Percentiles rank a stretch among this genome's conserved stretches.
phyloP scores from a whole-genome alignment of 37 sponge, comb jelly and placozoan genomes.

The Aplysina aerophoba region DNA sequence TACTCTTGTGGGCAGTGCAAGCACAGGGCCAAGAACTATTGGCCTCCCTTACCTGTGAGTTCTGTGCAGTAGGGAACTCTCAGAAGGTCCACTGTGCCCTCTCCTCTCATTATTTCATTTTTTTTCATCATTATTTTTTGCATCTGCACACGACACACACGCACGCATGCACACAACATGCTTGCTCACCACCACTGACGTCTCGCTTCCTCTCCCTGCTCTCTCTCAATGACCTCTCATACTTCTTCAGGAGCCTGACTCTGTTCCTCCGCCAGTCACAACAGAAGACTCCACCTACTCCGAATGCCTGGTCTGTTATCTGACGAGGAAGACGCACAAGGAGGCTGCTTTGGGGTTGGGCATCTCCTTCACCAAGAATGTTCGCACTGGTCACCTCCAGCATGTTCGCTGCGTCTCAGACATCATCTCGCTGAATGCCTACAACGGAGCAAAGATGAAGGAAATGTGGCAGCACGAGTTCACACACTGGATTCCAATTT shows the following conservation, averaged over 20 bases:
- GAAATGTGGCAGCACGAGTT: slow-evolving; percentile 60
- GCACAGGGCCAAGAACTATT: slow-evolving; percentile 59
- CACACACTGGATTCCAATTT: slow-evolving; percentile 67
- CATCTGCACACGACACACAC: too few species aligned
- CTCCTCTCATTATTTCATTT: too few species aligned
- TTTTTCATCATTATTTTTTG: too few species aligned
- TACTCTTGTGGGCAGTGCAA: slow-evolving; percentile 44
- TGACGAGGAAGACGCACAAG: slow-evolving; percentile 50
- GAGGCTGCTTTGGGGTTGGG: slow-evolving; percentile 70
- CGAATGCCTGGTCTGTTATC: slow-evolving; percentile 52
- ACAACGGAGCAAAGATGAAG: slow-evolving; percentile 48
- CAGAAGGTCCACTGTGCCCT: too few species aligned
- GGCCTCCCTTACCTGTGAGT: slow-evolving; percentile 50
- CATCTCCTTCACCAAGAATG: slow-evolving; percentile 58
- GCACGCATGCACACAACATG: too few species aligned
- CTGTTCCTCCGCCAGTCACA: slow-evolving; percentile 6
- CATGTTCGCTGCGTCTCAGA: slow-evolving; percentile 62
- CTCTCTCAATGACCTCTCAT: neutral
- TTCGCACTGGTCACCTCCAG: slow-evolving; percentile 60
- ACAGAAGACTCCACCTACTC: slow-evolving; percentile 31
- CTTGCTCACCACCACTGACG: too few species aligned
- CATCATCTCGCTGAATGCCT: slow-evolving; percentile 67
- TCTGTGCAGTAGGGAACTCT: neutral
- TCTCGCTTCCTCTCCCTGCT: too few species aligned
- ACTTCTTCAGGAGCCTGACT: neutral